These are phyloP conservation scores for Morelia viridis DNA, from an alignment of 2,797 vertebrate species.

Conservation along the genomic window DNA sequence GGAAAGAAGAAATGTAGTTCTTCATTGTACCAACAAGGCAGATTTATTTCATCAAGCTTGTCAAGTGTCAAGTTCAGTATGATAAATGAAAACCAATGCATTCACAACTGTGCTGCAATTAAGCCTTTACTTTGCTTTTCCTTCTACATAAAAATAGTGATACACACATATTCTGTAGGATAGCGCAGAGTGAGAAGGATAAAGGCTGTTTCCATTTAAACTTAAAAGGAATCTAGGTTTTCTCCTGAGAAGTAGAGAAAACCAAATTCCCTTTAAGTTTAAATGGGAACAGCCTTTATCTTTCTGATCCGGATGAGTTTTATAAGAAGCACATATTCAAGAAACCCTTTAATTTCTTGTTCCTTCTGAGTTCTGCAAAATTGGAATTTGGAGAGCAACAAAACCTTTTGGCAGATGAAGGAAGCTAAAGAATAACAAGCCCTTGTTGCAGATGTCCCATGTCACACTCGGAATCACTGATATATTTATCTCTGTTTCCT, in stretches of 20 bases:
- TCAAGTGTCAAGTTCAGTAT: neutral
- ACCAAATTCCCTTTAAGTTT: neutral
- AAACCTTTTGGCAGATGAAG: neutral
- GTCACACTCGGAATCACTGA: neutral
- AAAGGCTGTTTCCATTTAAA: neutral
- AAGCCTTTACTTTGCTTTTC: neutral
- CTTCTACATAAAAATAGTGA: neutral
- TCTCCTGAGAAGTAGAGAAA: neutral
- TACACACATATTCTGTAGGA: neutral
- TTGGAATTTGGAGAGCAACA: neutral
- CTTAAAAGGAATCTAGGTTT: neutral
- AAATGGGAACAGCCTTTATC: neutral
- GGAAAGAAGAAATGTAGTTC: neutral
- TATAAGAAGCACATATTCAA: neutral
- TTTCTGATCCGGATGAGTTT: neutral
- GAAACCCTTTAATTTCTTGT: neutral
- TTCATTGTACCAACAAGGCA: neutral
- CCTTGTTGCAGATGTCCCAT: neutral
- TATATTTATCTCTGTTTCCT: slow-evolving; percentile 7
- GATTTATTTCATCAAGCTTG: neutral
- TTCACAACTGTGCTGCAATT: neutral
- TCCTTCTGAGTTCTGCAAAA: neutral
- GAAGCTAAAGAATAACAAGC: neutral
- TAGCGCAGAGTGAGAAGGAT: neutral
- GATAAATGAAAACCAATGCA: slow-evolving; percentile 1